Evolutionary conservation across 2,113 vertebrate genomes (phyloP), one percentile per base, ranked within the genome.

Genomic region (Equus przewalskii): DNA sequence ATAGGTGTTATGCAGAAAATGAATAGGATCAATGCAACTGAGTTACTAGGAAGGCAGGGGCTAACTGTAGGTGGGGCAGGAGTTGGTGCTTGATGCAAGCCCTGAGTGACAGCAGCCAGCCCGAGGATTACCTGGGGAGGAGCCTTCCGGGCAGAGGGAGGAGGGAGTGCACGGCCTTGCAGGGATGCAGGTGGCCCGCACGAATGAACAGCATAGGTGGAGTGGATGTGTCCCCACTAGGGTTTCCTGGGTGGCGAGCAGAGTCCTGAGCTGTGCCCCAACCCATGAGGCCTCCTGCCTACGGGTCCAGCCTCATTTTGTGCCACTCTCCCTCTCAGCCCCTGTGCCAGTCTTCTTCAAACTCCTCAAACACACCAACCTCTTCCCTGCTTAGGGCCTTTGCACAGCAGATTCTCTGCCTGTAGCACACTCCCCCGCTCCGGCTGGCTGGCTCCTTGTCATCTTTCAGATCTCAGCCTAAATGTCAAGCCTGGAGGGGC

Each of bases 201-300:
- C 21, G 84, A 70, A 64, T 67, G 75, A 65, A 58, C 5, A 6
- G 26, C 4, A 4, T 6, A 4, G 9, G 49, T 36, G 13, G 49
- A 44, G 30, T 4, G 58, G 14, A 10, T 16, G 10, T 4, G 3
- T 46, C 21, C 14, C 13, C 18, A 11, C 19, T 2, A 2, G 49
- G 87, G 24, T 49, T 28, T 41, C 91, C 11, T n/a, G 8, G 10
- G 26, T 22, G 75, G 24, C 7, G 30, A 62, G 51, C 62, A 11
- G 28, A 73, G 30, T 46, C 65, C 16, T 65, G n/a, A 65, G 56
- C 7, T 16, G 9, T 7, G 41, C 2, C 6, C 26, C 2, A 16
- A 22, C 5, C 24, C 26, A 21, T 18, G 22, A 69, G 33, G 54
- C 49, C 54, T 64, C 30, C 56, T n/a, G 4, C 26, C 89, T n/a